A percentile compares a stretch with the other conserved stretches of the same genome.
These are phyloP conservation scores for Meloidogyne floridensis DNA, from an alignment of 1,140 invertebrate genomes.

Conservation along the genomic window DNA sequence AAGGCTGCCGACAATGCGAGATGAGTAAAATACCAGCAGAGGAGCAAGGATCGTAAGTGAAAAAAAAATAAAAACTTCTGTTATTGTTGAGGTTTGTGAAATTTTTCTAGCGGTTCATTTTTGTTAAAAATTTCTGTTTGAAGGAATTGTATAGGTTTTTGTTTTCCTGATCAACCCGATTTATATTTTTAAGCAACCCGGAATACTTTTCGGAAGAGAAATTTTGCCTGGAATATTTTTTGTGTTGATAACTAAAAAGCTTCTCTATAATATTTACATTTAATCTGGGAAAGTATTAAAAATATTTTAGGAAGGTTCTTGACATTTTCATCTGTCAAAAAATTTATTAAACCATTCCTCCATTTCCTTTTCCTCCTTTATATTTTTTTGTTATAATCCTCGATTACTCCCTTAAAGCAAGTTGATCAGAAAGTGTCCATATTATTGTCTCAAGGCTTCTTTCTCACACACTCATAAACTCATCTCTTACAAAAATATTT, in stretches of 20 bases:
- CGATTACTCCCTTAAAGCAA: not conserved
- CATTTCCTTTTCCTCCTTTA: not conserved
- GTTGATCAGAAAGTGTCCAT: slow-evolving; percentile 13
- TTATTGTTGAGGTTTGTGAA: not conserved
- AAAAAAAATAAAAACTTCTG: not conserved
- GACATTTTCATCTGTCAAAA: not conserved
- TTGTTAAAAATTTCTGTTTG: not conserved
- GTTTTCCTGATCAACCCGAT: too few relatives aligned
- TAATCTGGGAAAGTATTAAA: not conserved
- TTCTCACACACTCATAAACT: slow-evolving; percentile 29
- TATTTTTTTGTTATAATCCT: slow-evolving; percentile 17
- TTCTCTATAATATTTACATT: not conserved
- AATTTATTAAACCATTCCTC: not conserved
- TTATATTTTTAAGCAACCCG: too few relatives aligned
- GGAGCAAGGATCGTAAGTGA: not conserved
- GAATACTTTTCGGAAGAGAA: too few relatives aligned
- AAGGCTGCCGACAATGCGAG: not conserved
- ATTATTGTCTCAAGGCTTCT: slow-evolving; percentile 24
- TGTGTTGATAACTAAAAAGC: too few relatives aligned
- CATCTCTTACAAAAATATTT: slow-evolving; percentile 1
- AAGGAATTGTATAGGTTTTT: not conserved
- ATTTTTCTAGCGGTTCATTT: not conserved
- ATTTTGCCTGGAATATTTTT: too few relatives aligned
- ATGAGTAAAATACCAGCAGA: not conserved
- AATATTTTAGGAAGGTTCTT: not conserved